Evolutionary conservation across 2,888 invertebrate genomes (phyloP), one percentile per base, ranked within the genome.

Genomic region (Agrotis clavis): DNA sequence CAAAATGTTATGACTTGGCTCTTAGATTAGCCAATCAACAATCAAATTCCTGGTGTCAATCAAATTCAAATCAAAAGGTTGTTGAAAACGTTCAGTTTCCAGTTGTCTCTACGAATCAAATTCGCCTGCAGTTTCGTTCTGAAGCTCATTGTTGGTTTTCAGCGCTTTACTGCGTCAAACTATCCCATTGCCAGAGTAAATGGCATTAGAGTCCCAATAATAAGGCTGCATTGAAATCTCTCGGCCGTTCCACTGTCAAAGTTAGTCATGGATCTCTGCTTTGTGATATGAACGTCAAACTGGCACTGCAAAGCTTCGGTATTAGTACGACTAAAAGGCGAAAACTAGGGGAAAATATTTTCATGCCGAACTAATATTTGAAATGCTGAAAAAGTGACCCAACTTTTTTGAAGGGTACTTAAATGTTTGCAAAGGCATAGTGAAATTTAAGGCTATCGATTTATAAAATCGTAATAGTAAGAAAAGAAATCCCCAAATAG

Each of bases 201-300:
- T 75, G 67, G 41, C 67, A 62, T 45, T 2, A 5, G 13, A 57
- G 35, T 50, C 25, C 19, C 61, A 67, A 68, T 70, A 79, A 67
- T 79, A 68, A 67, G 57, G 64, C 57, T 57, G 67, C 61, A 54
- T 54, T 59, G 67, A 67, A 61, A 65, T 62, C 53, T 65, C 62
- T 25, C 50, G 57, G 35, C 53, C 57, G 4, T n/a, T 67, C 62
- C 47, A 67, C 50, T 59, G 70, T 54, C 50, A 18, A 65, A 74
- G 47, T 75, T 79, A 59, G 53, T 30, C 65, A 30, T 53, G 56
- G 41, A 41, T 41, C 41, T 51, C 64, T 62, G 70, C 53, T 67
- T 79, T 74, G 57, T 69, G 70, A 65, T 67, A 57, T 61, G 19
- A 35, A 75, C 67, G 25, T 64, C 61, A 65, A 63, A 67, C 21